These are phyloP conservation scores for Spodoptera littoralis DNA, from an alignment of 2,888 invertebrate genomes.

Conservation along the genomic window DNA sequence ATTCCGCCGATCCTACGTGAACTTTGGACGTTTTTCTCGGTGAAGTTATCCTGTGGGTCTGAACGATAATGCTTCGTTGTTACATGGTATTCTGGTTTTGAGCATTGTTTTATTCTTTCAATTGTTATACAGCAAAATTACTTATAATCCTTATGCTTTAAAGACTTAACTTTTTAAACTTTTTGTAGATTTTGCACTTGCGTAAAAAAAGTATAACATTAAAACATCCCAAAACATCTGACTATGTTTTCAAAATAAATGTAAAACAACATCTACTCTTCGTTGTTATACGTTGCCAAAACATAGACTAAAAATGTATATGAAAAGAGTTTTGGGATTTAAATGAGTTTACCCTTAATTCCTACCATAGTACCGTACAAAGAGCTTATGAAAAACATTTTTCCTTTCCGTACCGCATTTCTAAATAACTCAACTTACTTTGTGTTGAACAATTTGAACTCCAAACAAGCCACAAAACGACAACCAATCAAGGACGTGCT, in stretches of 20 bases:
- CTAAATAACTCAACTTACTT: constrained; percentile 30
- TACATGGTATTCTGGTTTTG: constrained; percentile 8
- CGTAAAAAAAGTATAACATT: too few species aligned
- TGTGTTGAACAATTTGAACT: constrained; percentile 34
- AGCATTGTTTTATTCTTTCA: constrained; percentile 17
- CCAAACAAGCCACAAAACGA: constrained; percentile 32
- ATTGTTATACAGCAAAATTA: constrained; percentile 12
- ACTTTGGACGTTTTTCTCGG: constrained; percentile 48
- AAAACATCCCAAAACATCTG: too few species aligned
- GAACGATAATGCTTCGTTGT: constrained; percentile 36
- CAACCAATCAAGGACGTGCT: constrained; percentile 48
- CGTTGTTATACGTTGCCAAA: too few species aligned
- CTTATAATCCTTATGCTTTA: too few species aligned
- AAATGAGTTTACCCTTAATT: constrained; percentile 35
- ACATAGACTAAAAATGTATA: constrained; percentile 13
- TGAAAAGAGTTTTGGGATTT: constrained; percentile 23
- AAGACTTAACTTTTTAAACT: too few species aligned
- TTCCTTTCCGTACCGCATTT: constrained; percentile 13
- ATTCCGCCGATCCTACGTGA: constrained; percentile 18
- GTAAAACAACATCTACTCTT: too few species aligned
- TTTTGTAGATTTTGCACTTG: too few species aligned
- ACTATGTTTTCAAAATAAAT: too few species aligned
- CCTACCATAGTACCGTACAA: constrained; percentile 10
- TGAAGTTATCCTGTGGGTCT: constrained; percentile 28
- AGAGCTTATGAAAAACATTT: constrained; percentile 34